Conservation (phyloP, 2,797 vertebrate species). For the Molossus alvarezi region DNA sequence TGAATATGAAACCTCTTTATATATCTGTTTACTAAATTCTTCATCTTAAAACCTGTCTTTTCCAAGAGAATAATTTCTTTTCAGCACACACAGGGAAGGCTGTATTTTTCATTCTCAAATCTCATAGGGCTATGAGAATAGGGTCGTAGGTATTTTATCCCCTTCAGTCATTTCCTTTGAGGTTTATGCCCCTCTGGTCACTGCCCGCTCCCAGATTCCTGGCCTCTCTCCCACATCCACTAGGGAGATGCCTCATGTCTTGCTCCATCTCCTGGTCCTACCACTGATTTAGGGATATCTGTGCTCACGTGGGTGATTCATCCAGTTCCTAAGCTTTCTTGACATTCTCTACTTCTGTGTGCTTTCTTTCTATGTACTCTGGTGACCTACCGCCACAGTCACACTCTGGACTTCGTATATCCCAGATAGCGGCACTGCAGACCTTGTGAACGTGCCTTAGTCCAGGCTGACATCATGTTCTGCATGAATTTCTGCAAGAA, state of each 20-base stretch:
- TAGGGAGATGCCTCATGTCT: neutral
- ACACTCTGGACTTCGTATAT: neutral
- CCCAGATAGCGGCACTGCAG: neutral
- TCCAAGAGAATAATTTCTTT: constrained; percentile 22
- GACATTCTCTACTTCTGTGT: neutral
- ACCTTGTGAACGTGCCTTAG: neutral
- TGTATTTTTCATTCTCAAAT: constrained; percentile 55
- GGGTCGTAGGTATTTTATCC: neutral
- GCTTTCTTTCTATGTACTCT: neutral
- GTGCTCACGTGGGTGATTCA: neutral
- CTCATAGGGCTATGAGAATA: neutral
- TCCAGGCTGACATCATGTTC: neutral
- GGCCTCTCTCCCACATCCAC: neutral
- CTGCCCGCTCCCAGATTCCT: neutral
- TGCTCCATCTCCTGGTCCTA: neutral
- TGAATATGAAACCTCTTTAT: constrained; percentile 25
- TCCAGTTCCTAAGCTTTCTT: neutral
- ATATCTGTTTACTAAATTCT: neutral
- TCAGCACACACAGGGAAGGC: neutral
- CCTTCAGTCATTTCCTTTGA: neutral
- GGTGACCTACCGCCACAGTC: neutral
- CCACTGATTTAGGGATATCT: neutral
- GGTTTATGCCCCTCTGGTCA: neutral
- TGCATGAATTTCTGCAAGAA: constrained; percentile 7
- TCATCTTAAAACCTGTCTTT: constrained; percentile 51